Evolutionary conservation across 2,797 vertebrate genomes (phyloP).

Genomic region (Lepilemur ruficaudatus): DNA sequence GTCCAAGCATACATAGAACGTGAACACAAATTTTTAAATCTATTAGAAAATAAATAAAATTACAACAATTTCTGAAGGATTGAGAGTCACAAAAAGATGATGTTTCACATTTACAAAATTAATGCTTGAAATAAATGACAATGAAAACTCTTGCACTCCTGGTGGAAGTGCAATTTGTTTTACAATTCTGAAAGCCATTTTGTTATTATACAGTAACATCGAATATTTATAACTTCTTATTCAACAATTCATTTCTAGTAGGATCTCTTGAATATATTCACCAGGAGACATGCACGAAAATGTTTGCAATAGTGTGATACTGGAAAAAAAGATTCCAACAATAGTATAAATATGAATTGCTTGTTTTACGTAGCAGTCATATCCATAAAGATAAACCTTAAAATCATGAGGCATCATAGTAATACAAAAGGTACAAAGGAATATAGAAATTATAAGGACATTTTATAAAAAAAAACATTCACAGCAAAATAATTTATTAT

Average conservation of each 20-base stretch:
- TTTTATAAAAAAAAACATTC: neutral
- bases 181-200: neutral
- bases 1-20: neutral
- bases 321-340: neutral
- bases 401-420: neutral
- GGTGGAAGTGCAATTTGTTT: neutral
- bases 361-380: neutral
- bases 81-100: neutral
- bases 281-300: neutral
- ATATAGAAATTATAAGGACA: neutral
- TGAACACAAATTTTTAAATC: neutral
- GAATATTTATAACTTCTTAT: neutral
- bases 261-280: neutral
- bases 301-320: neutral
- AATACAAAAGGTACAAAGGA: neutral
- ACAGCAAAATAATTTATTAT: neutral
- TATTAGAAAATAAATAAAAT: neutral
- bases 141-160: neutral
- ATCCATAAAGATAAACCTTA: neutral
- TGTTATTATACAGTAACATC: neutral
- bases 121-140: neutral
- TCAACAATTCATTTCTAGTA: neutral
- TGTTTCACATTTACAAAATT: neutral
- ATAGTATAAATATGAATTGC: neutral
- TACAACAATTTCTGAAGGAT: neutral